Evolutionary conservation across 2,888 invertebrate species (phyloP).

Genomic region (Xestia rhomboidea): DNA sequence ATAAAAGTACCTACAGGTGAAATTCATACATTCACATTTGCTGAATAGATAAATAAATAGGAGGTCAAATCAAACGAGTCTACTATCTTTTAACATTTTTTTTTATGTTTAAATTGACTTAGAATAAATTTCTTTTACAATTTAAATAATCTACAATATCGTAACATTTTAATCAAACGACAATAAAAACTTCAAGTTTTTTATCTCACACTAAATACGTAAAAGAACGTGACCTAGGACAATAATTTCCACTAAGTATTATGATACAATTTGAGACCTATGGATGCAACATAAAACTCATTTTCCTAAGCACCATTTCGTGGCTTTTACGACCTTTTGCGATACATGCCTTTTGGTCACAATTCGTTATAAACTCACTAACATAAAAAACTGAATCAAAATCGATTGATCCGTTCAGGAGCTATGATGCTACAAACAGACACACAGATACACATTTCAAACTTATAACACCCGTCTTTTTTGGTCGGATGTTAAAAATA

Average conservation of each 20-base stretch:
- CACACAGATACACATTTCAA: no score
- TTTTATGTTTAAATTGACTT: background rate
- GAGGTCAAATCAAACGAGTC: constrained; percentile 14
- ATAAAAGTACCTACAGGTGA: constrained; percentile 23
- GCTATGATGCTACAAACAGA: no score
- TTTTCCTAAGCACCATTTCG: background rate
- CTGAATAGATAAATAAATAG: constrained; percentile 23
- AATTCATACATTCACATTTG: background rate
- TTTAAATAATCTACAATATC: background rate
- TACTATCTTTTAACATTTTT: background rate
- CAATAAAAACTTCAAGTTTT: background rate
- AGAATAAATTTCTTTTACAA: background rate
- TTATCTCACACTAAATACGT: background rate
- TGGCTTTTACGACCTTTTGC: background rate
- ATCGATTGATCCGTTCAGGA: no score
- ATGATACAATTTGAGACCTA: background rate
- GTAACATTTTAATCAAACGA: background rate
- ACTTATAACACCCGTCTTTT: no score
- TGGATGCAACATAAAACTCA: background rate
- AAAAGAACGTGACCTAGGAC: constrained; percentile 11
- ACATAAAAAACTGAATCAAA: background rate
- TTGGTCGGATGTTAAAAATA: no score
- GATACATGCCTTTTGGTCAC: no score
- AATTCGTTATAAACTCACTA: background rate
- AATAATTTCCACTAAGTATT: background rate